Evolutionary conservation across 2,888 invertebrate species (phyloP), one percentile per base, ranked within the genome.

Genomic region (Tinea semifulvella): DNA sequence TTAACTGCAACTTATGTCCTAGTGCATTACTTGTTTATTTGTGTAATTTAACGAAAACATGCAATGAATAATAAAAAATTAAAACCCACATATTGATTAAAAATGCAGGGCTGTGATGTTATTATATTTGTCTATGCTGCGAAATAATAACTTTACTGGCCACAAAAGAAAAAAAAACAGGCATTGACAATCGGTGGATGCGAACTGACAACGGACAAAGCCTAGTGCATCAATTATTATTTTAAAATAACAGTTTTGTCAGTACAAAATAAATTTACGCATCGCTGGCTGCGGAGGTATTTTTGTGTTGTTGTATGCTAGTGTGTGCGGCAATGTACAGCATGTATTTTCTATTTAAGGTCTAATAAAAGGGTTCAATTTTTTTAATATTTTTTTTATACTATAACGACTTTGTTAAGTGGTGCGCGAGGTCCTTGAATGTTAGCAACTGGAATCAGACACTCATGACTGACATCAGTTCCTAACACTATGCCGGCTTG

Each of bases 221-320:
- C 59, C 60, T 57, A 61, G 64, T 60, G 65, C 73, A 73, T 71
- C 72, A 74, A 72, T 77, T 77, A 77, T 76, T 74, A 73, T 76
- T 77, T 69, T 70, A 73, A 76, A 80, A 79, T 77, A 79, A 77
- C 79, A 80, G 79, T 80, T 80, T 79, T 77, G 79, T 79, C 58
- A 60, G 66, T 63, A 79, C 79, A 77, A 76, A 76, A 76, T 77
- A 72, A 74, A 72, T 79, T 75, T 62, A 72, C 75, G 77, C 68
- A 53, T 65, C 52, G 75, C 48, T 74, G 76, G 55, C 50, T 58
- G 49, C 56, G 44, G 4, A 43, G 20, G 43, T 28, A 20, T 31
- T 43, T 42, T 43, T 51, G 39, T 55, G 47, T 46, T 26, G 35
- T 46, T 46, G 44, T 52, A 49, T 31, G 27, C 45, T 47, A 52